Evolutionary conservation across 2,888 invertebrate genomes (phyloP).

Genomic region (Operophtera brumata): DNA sequence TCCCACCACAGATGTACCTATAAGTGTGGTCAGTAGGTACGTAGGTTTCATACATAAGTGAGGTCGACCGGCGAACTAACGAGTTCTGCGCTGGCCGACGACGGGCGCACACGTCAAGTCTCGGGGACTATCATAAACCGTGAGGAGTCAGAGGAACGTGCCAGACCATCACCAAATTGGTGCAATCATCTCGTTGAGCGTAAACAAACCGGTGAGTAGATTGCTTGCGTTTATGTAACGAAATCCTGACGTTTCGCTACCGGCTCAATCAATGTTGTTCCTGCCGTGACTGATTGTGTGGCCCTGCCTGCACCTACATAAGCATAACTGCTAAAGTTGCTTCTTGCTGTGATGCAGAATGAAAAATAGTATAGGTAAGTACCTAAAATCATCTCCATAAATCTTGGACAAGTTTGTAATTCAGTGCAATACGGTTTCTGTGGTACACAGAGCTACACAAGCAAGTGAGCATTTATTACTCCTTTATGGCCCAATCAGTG

Average conservation of each 20-base stretch:
- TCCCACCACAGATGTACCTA: slow-evolving; percentile 9
- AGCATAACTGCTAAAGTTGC: not conserved
- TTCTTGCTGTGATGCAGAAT: slow-evolving; percentile 1
- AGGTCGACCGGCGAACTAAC: slow-evolving; percentile 47
- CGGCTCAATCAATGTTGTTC: slow-evolving; percentile 29
- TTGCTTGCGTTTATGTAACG: slow-evolving; percentile 58
- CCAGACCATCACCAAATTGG: slow-evolving; percentile 67
- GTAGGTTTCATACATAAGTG: slow-evolving; percentile 44
- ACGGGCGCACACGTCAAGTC: slow-evolving; percentile 51
- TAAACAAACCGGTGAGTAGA: slow-evolving; percentile 77
- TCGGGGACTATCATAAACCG: slow-evolving; percentile 35
- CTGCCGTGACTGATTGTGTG: slow-evolving; percentile 18
- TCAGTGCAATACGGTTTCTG: not conserved
- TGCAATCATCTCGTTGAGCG: slow-evolving; percentile 77
- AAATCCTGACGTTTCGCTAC: slow-evolving; percentile 17
- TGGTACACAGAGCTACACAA: not conserved
- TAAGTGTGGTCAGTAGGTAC: slow-evolving; percentile 4
- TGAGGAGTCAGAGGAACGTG: slow-evolving; percentile 59
- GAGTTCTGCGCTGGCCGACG: slow-evolving; percentile 62
- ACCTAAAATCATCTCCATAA: not conserved
- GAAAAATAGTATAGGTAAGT: not conserved
- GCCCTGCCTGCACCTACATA: slow-evolving; percentile 3
- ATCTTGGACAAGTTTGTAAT: not conserved
- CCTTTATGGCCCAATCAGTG: not conserved
- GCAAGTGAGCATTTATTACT: too few relatives aligned